Base-by-base conservation (phyloP, 2,888 invertebrate genomes). In the Mantis religiosa region DNA sequence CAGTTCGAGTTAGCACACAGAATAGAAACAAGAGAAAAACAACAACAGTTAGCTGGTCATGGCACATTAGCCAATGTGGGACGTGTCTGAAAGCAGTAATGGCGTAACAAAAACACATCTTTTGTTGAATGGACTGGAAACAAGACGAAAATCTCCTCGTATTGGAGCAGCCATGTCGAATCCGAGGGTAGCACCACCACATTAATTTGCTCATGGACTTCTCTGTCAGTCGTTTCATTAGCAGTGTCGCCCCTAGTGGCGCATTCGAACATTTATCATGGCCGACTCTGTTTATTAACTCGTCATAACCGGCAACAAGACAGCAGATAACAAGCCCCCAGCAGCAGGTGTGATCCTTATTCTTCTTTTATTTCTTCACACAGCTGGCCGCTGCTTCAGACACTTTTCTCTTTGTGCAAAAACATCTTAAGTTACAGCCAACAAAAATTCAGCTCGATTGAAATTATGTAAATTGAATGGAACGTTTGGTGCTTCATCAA, bases 221-320 rank as follows among this genome's bases (percentile, higher is more conserved):
- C 4, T 34, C 54, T 85, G 85, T 85, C 85, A 85, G 85, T 27
- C 54, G 85, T 85, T 85, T 47, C 85, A 47, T 47, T 85, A 47
- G 85, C 41, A 71, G 54, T 71, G 54, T 71, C 54, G 54, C 54
- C 54, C 54, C 54, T 71, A 71, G 54, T 71, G 85, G 82, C 30
- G 82, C 71, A 14, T 28, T 28, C 20, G 47, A 87, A 83, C 87
- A 83, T 82, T 41, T 54, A 47, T 30, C 85, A 83, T 84, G 89
- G 86, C 86, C 86, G 54, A 54, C 86, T 86, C 81, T 81, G 86
- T 87, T 88, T 87, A 89, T 89, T 88, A 89, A 89, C 82, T 83
- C 87, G 88, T 89, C 89, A 89, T 82, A 28, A 25, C 28, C 28
- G 25, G 83, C 88, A 88, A 88, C 87, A 14, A 88, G 89, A 88